Evolutionary conservation across 2,113 vertebrate genomes (phyloP), one percentile per base, ranked within the genome.

Genomic region (Paracanthobrama guichenoti): DNA sequence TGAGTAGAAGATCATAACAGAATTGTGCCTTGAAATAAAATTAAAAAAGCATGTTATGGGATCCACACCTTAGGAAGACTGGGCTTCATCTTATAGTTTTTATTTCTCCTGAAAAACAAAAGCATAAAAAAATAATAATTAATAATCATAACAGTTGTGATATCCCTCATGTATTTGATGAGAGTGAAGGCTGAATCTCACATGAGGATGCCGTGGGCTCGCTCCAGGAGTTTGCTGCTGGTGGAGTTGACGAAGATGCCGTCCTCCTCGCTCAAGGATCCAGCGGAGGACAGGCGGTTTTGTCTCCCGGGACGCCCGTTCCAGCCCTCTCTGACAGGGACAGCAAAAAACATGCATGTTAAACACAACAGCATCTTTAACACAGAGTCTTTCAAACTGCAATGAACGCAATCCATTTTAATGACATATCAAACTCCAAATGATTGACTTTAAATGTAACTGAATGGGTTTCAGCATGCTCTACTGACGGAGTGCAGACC

Each of bases 131-230:
- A 35, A 4, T 7, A 39, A 39, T 6, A 7, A 39, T 39, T 6
- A 39, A 39, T 39, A 7, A 39, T 50, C 85, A 4, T 24, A 53
- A 82, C 24, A 26, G 53, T n/a, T 83, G 74, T 11, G 22, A 28
- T 3, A 35, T 46, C 71, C 8, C 22, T 44, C 6, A 13, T 72
- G 50, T 24, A 6, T 35, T 18, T 22, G n/a, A 64, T 12, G 48
- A 53, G 1, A n/a, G 50, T 28, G 20, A 76, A 53, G 39, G 31
- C 84, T 8, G 28, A 9, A 31, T 95, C 97, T 97, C 88, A 99
- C 98, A 97, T 99, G 88, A 99, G 96, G 93, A 99, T 98, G 90
- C 98, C 97, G 18, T 98, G 97, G 12, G 98, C 98, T 86, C 97
- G 94, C 90, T 99, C 98, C 86, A 99, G 94, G 46, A 99, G 95